Percentiles rank a stretch among this genome's conserved stretches.
Conservation (phyloP, 1,140 invertebrate genomes). For the Hyles vespertilio region DNA sequence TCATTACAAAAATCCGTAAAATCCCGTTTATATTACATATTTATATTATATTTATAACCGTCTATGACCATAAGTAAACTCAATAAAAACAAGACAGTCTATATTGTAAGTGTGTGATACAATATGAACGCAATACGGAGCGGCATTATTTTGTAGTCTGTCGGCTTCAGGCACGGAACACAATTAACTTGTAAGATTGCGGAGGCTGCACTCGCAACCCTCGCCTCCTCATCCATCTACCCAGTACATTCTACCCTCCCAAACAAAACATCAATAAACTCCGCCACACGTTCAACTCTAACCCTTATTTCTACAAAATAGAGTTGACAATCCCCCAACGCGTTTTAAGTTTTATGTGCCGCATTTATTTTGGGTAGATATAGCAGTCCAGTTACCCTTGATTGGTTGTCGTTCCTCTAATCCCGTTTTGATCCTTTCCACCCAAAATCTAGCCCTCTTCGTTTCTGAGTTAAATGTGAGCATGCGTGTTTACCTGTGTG, state of each 20-base stretch:
- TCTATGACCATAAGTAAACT: too few species aligned
- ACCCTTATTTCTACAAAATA: conserved; percentile 27
- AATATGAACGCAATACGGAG: conserved; percentile 20
- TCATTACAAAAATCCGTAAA: too few species aligned
- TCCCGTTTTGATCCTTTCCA: conserved; percentile 75
- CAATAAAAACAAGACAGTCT: too few species aligned
- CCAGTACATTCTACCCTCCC: conserved; percentile 45
- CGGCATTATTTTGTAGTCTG: conserved; percentile 71
- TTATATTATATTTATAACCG: too few species aligned
- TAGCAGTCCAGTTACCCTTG: conserved; percentile 77
- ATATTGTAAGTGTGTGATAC: too few species aligned
- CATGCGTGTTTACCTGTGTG: conserved; percentile 59
- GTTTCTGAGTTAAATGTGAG: conserved; percentile 67
- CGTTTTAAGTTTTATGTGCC: conserved; percentile 66
- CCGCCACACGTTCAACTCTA: conserved; percentile 25
- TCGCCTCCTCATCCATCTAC: conserved; percentile 60
- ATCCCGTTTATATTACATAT: too few species aligned
- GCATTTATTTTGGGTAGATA: conserved; percentile 75
- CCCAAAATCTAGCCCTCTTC: conserved; percentile 70
- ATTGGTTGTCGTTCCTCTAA: conserved; percentile 77
- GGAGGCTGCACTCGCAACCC: conserved; percentile 69
- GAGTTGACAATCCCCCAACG: conserved; percentile 27
- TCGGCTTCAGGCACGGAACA: conserved; percentile 70
- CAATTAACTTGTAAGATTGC: conserved; percentile 75
- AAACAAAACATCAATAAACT: conserved; percentile 76